Conservation (phyloP, 2,888 invertebrate genomes). For the Leistus spinibarbis region DNA sequence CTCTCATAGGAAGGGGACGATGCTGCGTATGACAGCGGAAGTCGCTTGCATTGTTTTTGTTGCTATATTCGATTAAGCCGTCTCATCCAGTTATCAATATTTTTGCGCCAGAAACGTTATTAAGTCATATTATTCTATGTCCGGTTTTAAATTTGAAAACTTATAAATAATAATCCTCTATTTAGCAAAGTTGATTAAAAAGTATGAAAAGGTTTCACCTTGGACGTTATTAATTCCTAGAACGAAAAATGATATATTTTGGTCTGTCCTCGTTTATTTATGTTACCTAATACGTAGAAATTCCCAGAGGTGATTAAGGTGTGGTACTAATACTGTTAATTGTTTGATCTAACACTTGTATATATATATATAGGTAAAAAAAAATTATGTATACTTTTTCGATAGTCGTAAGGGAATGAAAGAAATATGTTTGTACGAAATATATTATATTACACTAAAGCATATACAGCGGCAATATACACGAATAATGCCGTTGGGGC, state of each 20-base stretch:
- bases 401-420: not conserved
- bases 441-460: constrained; percentile 14
- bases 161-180: no score
- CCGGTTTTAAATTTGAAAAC: no score
- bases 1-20: not conserved
- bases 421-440: not conserved
- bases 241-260: not conserved
- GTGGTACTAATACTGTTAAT: not conserved
- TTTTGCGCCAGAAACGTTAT: no score
- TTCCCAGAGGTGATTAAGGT: not conserved
- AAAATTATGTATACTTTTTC: no score
- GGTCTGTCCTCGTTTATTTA: not conserved
- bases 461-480: not conserved
- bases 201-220: no score
- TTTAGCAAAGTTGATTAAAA: no score
- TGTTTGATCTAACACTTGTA: no score
- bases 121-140: no score
- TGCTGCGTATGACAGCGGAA: not conserved
- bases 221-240: not conserved
- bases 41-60: not conserved
- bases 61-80: no score
- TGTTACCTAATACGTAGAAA: not conserved
- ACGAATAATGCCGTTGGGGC: constrained; percentile 5
- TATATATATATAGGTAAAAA: no score
- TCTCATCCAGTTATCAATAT: no score